Percentiles rank a stretch among this genome's conserved stretches.
Conservation (phyloP, 2,113 vertebrate species). For the Rousettus leschenaultii region DNA sequence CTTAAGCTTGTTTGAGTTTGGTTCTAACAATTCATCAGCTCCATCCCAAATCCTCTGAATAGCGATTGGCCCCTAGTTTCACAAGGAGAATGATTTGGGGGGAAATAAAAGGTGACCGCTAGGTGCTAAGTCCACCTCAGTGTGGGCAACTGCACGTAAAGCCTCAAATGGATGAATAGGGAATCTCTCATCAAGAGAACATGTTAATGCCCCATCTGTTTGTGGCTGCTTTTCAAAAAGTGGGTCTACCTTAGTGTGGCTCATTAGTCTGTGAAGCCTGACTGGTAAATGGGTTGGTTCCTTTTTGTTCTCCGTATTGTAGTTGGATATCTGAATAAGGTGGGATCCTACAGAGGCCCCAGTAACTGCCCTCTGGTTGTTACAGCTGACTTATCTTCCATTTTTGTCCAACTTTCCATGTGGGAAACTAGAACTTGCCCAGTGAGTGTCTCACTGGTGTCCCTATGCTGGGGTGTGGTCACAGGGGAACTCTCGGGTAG, state of each 20-base stretch:
- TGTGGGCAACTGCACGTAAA: not conserved
- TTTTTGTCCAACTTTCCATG: not conserved
- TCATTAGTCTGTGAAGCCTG: not conserved
- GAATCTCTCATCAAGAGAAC: not conserved
- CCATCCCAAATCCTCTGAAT: not conserved
- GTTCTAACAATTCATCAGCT: not conserved
- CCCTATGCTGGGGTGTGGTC: not conserved
- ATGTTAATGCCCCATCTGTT: not conserved
- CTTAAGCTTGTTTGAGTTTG: not conserved
- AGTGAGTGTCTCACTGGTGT: not conserved
- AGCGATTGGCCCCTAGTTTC: not conserved
- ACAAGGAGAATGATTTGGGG: not conserved
- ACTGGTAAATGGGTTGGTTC: not conserved
- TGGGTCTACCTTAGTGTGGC: not conserved
- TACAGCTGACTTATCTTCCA: not conserved
- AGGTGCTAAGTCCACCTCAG: not conserved
- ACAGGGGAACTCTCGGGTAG: not conserved
- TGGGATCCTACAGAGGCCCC: not conserved
- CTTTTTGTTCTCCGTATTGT: not conserved
- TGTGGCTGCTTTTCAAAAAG: not conserved
- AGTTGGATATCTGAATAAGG: not conserved
- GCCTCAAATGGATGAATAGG: not conserved
- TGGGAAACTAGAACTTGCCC: not conserved
- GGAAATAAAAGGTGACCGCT: not conserved
- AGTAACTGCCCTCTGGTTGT: not conserved